Evolutionary conservation across 64 coral and sea anemone genomes (phyloP).

Genomic region (Dendrophyllia cribrosa): DNA sequence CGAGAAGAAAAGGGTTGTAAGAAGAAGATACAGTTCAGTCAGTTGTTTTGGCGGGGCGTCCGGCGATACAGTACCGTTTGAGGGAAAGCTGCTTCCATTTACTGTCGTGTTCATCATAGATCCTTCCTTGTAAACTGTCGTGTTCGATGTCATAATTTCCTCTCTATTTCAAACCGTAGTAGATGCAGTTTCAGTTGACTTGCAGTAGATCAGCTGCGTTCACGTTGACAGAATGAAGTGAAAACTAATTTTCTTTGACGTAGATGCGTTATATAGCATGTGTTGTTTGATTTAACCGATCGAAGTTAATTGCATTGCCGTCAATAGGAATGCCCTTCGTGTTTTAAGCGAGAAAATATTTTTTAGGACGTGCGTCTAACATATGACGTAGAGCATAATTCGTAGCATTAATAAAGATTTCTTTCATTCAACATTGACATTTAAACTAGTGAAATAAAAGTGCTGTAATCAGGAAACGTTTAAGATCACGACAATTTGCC

Average conservation of each 20-base stretch:
- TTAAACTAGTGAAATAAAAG: neutral
- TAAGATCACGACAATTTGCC: neutral
- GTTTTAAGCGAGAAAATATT: neutral
- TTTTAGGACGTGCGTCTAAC: neutral
- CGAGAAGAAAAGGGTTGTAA: conserved; percentile 53
- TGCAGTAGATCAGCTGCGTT: neutral
- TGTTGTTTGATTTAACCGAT: neutral
- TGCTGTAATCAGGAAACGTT: neutral
- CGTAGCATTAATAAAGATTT: conserved; percentile 1
- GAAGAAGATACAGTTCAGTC: neutral
- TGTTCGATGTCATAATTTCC: neutral
- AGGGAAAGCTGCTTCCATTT: neutral
- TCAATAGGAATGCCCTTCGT: neutral
- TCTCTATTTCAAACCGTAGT: neutral
- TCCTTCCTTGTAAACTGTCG: neutral
- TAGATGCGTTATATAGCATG: neutral
- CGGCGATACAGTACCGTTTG: neutral
- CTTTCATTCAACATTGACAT: neutral
- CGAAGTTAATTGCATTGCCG: neutral
- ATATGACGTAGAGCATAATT: neutral
- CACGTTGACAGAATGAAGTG: neutral
- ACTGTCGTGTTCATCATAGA: neutral
- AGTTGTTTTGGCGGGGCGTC: neutral
- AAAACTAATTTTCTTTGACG: neutral
- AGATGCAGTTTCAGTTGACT: neutral